Base-by-base conservation (phyloP, 2,113 vertebrate species). In the Tonatia bakeri region DNA sequence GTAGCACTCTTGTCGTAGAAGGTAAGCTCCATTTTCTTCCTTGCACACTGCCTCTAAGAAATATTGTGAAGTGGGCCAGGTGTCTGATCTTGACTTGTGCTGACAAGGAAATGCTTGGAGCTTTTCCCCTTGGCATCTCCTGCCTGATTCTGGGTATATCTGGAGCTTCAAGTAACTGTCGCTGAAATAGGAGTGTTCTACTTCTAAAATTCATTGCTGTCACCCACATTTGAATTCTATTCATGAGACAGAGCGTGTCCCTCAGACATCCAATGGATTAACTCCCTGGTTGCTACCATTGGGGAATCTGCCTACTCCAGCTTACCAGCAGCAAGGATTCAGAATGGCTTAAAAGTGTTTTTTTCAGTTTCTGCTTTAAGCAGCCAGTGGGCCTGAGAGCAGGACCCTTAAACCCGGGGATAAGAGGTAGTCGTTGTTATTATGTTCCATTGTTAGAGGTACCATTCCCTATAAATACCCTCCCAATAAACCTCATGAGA, bases 151-250 rank as follows among this genome's bases (percentile, higher is more conserved):
- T 56, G 43, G 36, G 45, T 70, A 7, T 70, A n/a, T 33, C 69
- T 64, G 33, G 28, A 3, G 22, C 52, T 75, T 61, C 73, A 26
- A 83, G 87, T 24, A 77, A 54, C 12, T 17, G 33, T 20, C 77
- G 77, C 59, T 84, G 83, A 80, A 83, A 73, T 16, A 43, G 36
- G 40, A 28, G 28, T 31, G 9, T 24, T 59, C 56, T 47, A 47
- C 45, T 92, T 26, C 72, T 90, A 65, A 82, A 94, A 86, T 90
- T 65, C 88, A 77, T 14, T 67, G 67, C n/a, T 38, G 67, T 91
- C 67, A 50, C 12, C 59, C 54, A 26, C 33, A 93, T 87, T 40
- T 88, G 79, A 91, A 94, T 92, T 94, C 85, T 40, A 77, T 67
- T 86, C 91, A 64, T 33, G 59, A 11, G 16, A 69, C 43, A 40